Conservation (phyloP, 2,888 invertebrate genomes). For the Lymantria monacha region DNA sequence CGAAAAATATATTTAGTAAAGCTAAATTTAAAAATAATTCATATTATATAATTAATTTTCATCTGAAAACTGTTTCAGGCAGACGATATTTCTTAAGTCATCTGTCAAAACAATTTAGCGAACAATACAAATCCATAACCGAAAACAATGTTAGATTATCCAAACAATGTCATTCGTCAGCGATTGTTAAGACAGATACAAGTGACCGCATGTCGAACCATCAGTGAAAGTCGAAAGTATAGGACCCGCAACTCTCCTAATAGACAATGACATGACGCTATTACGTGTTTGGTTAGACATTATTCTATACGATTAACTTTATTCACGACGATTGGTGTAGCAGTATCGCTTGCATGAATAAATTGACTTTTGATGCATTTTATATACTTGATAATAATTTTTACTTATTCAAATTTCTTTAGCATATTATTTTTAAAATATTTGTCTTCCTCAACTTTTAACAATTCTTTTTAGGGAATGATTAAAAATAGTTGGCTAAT, state of each 20-base stretch:
- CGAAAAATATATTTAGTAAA: no score
- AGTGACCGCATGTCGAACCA: conserved; percentile 26
- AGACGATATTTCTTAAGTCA: not conserved
- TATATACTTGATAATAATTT: not conserved
- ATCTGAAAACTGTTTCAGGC: not conserved
- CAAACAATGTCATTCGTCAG: not conserved
- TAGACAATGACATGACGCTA: conserved; percentile 30
- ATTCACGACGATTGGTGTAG: not conserved
- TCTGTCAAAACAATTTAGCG: not conserved
- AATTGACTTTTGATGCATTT: not conserved
- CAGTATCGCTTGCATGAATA: not conserved
- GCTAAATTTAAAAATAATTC: not conserved
- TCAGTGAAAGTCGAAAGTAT: conserved; percentile 72
- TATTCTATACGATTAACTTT: not conserved
- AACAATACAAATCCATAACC: conserved; percentile 11
- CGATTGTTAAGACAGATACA: conserved; percentile 24
- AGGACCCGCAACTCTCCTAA: conserved; percentile 51
- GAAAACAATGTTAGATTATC: conserved; percentile 3
- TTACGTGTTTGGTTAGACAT: conserved; percentile 5
- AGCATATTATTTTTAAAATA: no score
- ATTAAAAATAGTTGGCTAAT: no score
- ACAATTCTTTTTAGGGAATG: no score
- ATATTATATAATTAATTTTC: not conserved
- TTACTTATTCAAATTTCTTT: no score
- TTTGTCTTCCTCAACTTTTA: no score